phyloP scores from a whole-genome alignment of 2,797 vertebrate species.

The Anas georgica region DNA sequence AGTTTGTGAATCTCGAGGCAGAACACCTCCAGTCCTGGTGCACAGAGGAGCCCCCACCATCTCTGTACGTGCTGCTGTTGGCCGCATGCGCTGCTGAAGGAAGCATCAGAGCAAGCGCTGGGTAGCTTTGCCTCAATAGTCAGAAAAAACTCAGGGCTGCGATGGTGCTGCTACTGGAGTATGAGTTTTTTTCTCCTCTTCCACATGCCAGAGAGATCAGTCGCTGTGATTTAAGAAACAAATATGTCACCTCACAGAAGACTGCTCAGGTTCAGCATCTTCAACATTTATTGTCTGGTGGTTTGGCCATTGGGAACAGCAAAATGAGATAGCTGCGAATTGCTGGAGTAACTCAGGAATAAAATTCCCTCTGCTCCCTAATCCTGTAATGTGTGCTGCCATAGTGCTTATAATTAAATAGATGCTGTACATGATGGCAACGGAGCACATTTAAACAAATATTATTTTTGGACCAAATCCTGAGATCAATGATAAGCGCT shows the following conservation, averaged over 20 bases:
- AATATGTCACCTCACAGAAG: not conserved
- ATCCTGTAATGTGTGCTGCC: not conserved
- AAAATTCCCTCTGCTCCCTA: constrained; percentile 28
- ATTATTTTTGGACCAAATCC: not conserved
- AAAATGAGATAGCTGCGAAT: not conserved
- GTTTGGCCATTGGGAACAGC: not conserved
- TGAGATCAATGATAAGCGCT: not conserved
- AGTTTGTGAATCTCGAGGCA: not conserved
- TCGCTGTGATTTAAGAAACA: not conserved
- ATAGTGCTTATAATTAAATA: not conserved
- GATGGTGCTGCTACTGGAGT: not conserved
- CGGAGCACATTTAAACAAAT: not conserved
- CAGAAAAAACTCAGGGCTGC: not conserved
- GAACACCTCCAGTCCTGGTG: not conserved
- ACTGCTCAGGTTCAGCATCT: not conserved
- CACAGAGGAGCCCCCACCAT: not conserved
- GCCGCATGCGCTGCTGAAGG: not conserved
- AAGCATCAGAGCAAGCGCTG: not conserved
- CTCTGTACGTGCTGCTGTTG: not conserved
- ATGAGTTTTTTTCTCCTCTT: not conserved
- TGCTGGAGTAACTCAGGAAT: not conserved
- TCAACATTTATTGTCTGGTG: not conserved
- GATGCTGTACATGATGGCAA: not conserved
- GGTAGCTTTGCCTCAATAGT: not conserved
- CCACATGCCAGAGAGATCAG: not conserved